Evolutionary conservation across 2,888 invertebrate genomes (phyloP), one percentile per base, ranked within the genome.

Genomic region (Drosophila nigritarsus): DNA sequence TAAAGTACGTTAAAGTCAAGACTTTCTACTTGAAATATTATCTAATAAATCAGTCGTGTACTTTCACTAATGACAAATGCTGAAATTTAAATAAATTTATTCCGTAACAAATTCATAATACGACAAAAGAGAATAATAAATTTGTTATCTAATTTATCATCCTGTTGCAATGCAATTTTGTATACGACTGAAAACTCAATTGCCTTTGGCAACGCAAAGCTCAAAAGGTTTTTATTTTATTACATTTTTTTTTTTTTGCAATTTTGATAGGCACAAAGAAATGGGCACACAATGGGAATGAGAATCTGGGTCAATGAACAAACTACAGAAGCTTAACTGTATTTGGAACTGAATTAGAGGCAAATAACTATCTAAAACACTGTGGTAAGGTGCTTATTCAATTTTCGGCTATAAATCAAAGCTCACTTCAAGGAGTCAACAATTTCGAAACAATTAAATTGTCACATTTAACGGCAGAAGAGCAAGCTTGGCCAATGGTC

Each of bases 381-480:
- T 18, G 40, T 24, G 20, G 30, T 1, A 15, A 38, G 61, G 65
- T 70, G 71, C 40, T 73, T 36, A 72, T 75, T 88, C 78, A 83
- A 87, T 83, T 89, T 73, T 20, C 2, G 40, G 42, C 68, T 54
- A 75, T 83, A 78, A 85, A 80, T 87, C 87, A 87, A 51, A 69
- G 65, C 6, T 51, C 71, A 68, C 63, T 64, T 80, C 73, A 71
- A 79, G 79, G 78, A 49, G 69, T 62, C 68, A 77, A 80, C 88
- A 82, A 89, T 87, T 87, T 85, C 88, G 80, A 82, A 80, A 89
- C 87, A 87, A 87, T 87, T 87, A 88, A 89, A 88, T 89, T 87
- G 90, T 88, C 87, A 83, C 86, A 78, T 73, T 74, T 67, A 80
- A 71, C 60, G 72, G 55, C 62, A 59, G 34, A 56, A 53, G n/a